Percentiles rank a stretch among this genome's conserved stretches.
These are phyloP conservation scores for Trinorchestia longiramus DNA, from an alignment of 1,140 invertebrate genomes.

Conservation along the genomic window DNA sequence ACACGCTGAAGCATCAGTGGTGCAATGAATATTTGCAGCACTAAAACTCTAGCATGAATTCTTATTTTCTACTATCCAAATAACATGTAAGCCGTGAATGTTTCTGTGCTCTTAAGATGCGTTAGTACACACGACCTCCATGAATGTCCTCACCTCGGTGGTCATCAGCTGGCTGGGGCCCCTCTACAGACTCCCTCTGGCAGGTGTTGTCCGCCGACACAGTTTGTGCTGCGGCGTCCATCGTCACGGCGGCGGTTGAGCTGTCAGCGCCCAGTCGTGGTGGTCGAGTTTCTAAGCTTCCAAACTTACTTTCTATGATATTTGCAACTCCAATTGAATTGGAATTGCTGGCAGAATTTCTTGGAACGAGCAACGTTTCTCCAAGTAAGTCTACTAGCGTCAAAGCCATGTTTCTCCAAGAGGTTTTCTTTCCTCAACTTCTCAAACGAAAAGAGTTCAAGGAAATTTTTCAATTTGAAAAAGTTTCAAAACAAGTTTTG, in stretches of 20 bases:
- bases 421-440: not conserved
- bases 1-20: no score
- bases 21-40: no score
- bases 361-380: not conserved
- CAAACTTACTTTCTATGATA: not conserved
- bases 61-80: not conserved
- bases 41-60: not conserved
- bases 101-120: not conserved
- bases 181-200: not conserved
- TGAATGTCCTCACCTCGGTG: not conserved
- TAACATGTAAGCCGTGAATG: not conserved
- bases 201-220: not conserved
- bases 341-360: not conserved
- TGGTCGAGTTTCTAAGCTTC: not conserved
- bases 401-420: not conserved
- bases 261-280: not conserved
- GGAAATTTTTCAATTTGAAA: not conserved
- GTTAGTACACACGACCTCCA: not conserved
- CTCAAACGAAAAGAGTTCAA: not conserved
- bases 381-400: conserved; percentile 4
- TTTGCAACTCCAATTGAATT: not conserved
- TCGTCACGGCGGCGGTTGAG: not conserved
- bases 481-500: not conserved
- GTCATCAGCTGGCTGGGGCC: not conserved
- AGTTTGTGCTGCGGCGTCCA: not conserved